Evolutionary conservation across 2,113 vertebrate species (phyloP).

Genomic region (Aviceda subcristata): DNA sequence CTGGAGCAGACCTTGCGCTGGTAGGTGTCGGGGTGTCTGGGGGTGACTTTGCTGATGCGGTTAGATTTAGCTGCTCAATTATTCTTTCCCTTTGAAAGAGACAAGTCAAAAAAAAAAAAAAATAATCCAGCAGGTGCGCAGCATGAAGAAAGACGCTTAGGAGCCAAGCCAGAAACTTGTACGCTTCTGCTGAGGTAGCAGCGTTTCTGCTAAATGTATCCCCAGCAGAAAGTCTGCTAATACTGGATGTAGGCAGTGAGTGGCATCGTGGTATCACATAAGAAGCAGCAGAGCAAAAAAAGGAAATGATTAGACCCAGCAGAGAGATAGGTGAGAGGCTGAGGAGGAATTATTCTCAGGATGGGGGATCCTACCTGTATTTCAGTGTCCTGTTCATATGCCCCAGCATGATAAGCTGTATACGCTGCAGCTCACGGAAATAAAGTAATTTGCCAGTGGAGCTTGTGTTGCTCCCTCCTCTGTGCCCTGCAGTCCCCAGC

Average conservation of each 20-base stretch:
- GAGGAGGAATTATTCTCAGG: not conserved
- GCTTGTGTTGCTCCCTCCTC: not conserved
- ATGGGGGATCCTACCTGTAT: not conserved
- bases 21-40: not conserved
- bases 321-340: not conserved
- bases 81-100: not conserved
- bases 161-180: not conserved
- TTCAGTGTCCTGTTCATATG: not conserved
- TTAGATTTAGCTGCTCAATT: not conserved
- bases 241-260: constrained; percentile 35
- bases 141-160: not conserved
- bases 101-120: not conserved
- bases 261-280: constrained; percentile 24
- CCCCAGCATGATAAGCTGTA: not conserved
- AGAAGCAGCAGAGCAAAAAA: not conserved
- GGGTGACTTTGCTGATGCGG: not conserved
- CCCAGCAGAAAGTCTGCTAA: not conserved
- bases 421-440: not conserved
- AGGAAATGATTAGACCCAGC: not conserved
- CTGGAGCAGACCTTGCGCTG: not conserved
- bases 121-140: not conserved
- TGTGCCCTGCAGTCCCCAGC: not conserved
- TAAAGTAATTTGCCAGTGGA: not conserved
- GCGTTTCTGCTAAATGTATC: not conserved
- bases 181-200: not conserved